These are phyloP conservation scores for Spodoptera littoralis DNA, from an alignment of 2,888 invertebrate genomes.

Conservation along the genomic window DNA sequence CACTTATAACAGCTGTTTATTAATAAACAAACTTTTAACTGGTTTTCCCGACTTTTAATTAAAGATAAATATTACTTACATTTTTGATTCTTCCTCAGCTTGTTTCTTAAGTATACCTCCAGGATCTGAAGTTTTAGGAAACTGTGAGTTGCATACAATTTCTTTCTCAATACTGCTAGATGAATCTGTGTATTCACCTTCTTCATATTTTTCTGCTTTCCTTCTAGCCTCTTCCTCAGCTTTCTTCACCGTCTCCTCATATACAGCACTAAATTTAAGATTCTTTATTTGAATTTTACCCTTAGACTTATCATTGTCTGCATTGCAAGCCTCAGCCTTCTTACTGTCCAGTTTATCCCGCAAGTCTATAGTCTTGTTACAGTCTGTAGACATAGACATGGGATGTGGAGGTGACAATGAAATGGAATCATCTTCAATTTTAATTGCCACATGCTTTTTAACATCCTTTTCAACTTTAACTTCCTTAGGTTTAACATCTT, in stretches of 20 bases:
- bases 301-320: slow-evolving; percentile 80
- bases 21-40: no score
- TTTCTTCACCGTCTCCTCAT: slow-evolving; percentile 90
- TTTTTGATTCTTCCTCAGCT: slow-evolving; percentile 85
- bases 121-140: slow-evolving; percentile 84
- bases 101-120: slow-evolving; percentile 83
- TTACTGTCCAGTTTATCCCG: slow-evolving; percentile 72
- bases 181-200: slow-evolving; percentile 89
- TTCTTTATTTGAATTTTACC: slow-evolving; percentile 91
- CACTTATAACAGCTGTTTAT: no score
- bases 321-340: slow-evolving; percentile 58
- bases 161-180: slow-evolving; percentile 79
- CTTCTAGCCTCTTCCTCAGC: slow-evolving; percentile 90
- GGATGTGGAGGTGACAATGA: slow-evolving; percentile 68
- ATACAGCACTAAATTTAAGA: slow-evolving; percentile 91
- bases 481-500: slow-evolving; percentile 59
- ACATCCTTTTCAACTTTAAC: slow-evolving; percentile 59
- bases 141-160: slow-evolving; percentile 77
- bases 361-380: slow-evolving; percentile 62
- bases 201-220: slow-evolving; percentile 90
- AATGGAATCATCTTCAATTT: slow-evolving; percentile 63
- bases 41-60: neutral
- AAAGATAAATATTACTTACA: slow-evolving; percentile 72
- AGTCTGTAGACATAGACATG: slow-evolving; percentile 76
- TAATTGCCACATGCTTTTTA: slow-evolving; percentile 60